Evolutionary conservation across 2,888 invertebrate species (phyloP).

Genomic region (Xestia ashworthii): DNA sequence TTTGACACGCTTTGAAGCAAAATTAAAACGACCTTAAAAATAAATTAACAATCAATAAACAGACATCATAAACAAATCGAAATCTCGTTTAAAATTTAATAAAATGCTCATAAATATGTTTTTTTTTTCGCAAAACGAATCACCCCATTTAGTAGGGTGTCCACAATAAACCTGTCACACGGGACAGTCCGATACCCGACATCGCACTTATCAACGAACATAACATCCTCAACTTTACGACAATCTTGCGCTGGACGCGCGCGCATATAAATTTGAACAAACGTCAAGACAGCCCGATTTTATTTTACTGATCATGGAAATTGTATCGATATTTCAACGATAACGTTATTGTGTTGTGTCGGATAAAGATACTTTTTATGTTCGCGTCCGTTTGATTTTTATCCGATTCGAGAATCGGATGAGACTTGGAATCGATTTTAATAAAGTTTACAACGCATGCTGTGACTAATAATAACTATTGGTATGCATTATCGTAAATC

Average conservation of each 20-base stretch:
- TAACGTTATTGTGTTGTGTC: constrained; percentile 86
- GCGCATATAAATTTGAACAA: constrained; percentile 86
- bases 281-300: constrained; percentile 86
- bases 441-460: constrained; percentile 71
- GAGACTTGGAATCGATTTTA: constrained; percentile 72
- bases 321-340: constrained; percentile 89
- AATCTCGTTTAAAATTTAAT: constrained; percentile 66
- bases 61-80: constrained; percentile 61
- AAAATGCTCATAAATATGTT: constrained; percentile 60
- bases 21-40: constrained; percentile 51
- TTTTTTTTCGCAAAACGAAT: constrained; percentile 78
- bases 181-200: constrained; percentile 85
- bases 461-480: constrained; percentile 64
- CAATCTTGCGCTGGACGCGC: constrained; percentile 83
- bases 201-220: constrained; percentile 88
- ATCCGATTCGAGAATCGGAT: constrained; percentile 75
- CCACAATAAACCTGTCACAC: constrained; percentile 87
- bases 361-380: constrained; percentile 84
- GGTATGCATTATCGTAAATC: constrained; percentile 48
- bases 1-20: constrained; percentile 46
- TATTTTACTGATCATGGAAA: constrained; percentile 89
- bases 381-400: constrained; percentile 82
- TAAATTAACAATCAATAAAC: constrained; percentile 61
- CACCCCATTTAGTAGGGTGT: constrained; percentile 85
- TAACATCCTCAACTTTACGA: constrained; percentile 90